Base-by-base conservation (phyloP, 2,113 vertebrate species). In the Odocoileus virginianus region DNA sequence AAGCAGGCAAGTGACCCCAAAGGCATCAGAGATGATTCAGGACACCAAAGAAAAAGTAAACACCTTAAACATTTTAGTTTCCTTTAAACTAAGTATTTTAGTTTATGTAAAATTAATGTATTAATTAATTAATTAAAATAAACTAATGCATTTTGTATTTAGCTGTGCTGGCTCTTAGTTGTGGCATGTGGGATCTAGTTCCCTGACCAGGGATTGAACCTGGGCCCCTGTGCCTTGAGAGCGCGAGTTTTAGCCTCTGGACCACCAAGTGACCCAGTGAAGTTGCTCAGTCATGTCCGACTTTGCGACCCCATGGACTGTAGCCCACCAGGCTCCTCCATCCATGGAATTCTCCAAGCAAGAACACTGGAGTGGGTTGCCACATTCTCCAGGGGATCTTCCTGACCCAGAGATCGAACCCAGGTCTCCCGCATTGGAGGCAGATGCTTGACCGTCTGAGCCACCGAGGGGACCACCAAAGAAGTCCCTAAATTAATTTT, bases 381-480 rank as follows among this genome's bases (percentile, higher is more conserved):
- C n/a, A 33, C 64, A 67, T 67, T 67, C 64, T 67, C 64, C 33
- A 67, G 64, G 33, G 33, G 33, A 67, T 67, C 61, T 36, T 67
- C n/a, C 64, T 0, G 17, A 36, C 33, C 17, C 64, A 67, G 9
- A n/a, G 64, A 67, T 67, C 33, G 17, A 21, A 21, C 64, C 64
- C n/a, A 36, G 64, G 64, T 10, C 64, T 67, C 33, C 64, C 0
- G 1, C 64, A 36, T 2, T 67, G 17, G 8, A 67, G 64, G 64
- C 33, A 67, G n/a, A 67, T 0, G 64, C n/a, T 36, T 36, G 2
- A 67, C 17, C 0, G 0, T 10, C 33, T 36, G n/a, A 67, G n/a
- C 64, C 64, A 67, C 16, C 8, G n/a, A 19, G 33, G 8, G 16
- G 8, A n/a, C 64, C 64, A 16, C 16, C n/a, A 36, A 67, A 9